These are phyloP conservation scores for Diplodus puntazzo DNA, from an alignment of 2,797 vertebrate species.

Conservation along the genomic window DNA sequence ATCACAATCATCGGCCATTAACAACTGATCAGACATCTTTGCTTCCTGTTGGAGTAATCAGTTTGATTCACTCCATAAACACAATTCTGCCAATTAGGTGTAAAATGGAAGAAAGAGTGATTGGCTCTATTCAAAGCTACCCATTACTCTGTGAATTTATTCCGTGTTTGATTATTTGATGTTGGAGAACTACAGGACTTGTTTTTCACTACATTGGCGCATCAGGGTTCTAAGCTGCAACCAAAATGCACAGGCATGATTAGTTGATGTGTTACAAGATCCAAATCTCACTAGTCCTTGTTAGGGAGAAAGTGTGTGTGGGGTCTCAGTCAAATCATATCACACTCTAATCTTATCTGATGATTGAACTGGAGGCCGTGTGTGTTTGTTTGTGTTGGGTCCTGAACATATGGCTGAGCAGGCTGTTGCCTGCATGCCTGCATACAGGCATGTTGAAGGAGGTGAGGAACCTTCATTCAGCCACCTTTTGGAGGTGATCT, in stretches of 20 bases:
- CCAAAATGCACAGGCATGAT: neutral
- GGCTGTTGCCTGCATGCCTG: conserved; percentile 32
- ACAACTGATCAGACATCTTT: neutral
- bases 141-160: neutral
- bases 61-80: neutral
- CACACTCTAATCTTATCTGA: conserved; percentile 63
- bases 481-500: conserved; percentile 63
- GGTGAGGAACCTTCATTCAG: conserved; percentile 40
- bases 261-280: conserved; percentile 24
- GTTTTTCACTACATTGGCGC: neutral
- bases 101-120: neutral
- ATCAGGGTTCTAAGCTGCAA: neutral
- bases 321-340: conserved; percentile 61
- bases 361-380: conserved; percentile 45
- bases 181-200: neutral
- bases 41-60: neutral
- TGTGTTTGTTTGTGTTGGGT: conserved; percentile 45
- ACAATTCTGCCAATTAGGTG: neutral
- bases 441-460: conserved; percentile 57
- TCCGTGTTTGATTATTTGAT: neutral
- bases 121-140: neutral
- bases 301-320: conserved; percentile 34
- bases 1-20: conserved; percentile 2
- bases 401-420: conserved; percentile 38
- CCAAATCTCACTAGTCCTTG: neutral